Evolutionary conservation across 1,140 invertebrate genomes (phyloP), one percentile per base, ranked within the genome.

Genomic region (Ceratoteleas bidentatus): DNA sequence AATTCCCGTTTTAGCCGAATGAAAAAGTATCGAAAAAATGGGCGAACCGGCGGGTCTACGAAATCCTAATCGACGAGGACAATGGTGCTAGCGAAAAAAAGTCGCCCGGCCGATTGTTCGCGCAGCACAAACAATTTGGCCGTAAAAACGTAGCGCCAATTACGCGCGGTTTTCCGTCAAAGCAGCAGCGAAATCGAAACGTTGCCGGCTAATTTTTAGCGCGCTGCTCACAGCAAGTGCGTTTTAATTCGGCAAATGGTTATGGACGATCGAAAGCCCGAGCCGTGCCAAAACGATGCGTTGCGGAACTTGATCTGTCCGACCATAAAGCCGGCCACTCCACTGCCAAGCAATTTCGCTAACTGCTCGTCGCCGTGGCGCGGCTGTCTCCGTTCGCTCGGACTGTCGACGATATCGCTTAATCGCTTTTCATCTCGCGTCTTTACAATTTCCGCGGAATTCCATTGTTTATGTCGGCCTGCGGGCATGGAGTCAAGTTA

Each of bases 201-300:
- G 70, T 50, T 45, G 52, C 8, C 45, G 56, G 36, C 61, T 70
- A 75, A 75, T 54, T 75, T 70, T 81, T 53, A 33, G 62, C 32
- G 36, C 43, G 16, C 68, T 43, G 70, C 57, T 81, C 58, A 62
- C 61, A 49, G 16, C 57, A 52, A 54, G 50, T 52, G 58, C 43
- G 74, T 73, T 62, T 74, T 81, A 81, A 81, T 81, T 81, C 60
- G 36, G 50, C 52, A 60, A 74, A 70, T 75, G 78, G 76, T 73
- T 72, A 75, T 60, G 60, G 65, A 69, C 62, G 64, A 75, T 74
- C 77, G 57, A 47, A 53, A 50, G 40, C n/a, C 50, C 13, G 52
- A 32, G 33, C 54, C 32, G 56, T 73, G 77, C 77, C 77, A 74
- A 80, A 80, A 80, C n/a, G n/a, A 50, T 60, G 68, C 61, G 57